phyloP scores from a whole-genome alignment of 2,888 invertebrate genomes.

The Portevinia maculata region DNA sequence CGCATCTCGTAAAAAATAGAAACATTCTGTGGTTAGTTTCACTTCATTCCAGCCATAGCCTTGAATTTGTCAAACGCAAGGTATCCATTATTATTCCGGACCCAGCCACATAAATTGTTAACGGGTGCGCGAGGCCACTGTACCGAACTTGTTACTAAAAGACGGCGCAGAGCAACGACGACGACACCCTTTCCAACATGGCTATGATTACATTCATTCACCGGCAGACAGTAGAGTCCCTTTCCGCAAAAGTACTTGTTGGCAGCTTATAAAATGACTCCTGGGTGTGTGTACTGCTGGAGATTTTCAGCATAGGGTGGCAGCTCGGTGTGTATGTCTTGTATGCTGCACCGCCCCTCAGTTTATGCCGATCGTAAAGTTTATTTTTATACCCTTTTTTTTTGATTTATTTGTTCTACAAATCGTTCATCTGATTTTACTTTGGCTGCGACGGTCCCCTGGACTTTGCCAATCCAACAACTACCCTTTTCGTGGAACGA shows the following conservation, averaged over 20 bases:
- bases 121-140: conserved; percentile 17
- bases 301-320: conserved; percentile 33
- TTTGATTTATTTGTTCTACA: conserved; percentile 34
- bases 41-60: conserved; percentile 30
- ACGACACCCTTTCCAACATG: conserved; percentile 51
- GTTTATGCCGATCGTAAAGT: conserved; percentile 51
- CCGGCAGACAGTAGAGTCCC: conserved; percentile 56
- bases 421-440: conserved; percentile 56
- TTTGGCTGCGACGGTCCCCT: conserved; percentile 32
- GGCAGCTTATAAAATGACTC: conserved; percentile 60
- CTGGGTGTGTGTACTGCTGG: conserved; percentile 44
- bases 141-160: conserved; percentile 16
- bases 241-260: conserved; percentile 56
- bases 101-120: conserved; percentile 19
- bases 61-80: conserved; percentile 52
- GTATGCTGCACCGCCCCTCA: conserved; percentile 31
- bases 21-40: conserved; percentile 9
- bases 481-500: conserved; percentile 28
- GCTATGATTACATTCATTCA: conserved; percentile 63
- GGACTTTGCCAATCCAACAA: conserved; percentile 49
- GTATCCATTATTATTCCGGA: conserved; percentile 31
- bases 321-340: conserved; percentile 25
- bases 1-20: conserved; percentile 1
- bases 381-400: conserved; percentile 44
- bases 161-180: conserved; percentile 48